Base-by-base conservation (phyloP, 2,113 vertebrate species). In the Progne subis region DNA sequence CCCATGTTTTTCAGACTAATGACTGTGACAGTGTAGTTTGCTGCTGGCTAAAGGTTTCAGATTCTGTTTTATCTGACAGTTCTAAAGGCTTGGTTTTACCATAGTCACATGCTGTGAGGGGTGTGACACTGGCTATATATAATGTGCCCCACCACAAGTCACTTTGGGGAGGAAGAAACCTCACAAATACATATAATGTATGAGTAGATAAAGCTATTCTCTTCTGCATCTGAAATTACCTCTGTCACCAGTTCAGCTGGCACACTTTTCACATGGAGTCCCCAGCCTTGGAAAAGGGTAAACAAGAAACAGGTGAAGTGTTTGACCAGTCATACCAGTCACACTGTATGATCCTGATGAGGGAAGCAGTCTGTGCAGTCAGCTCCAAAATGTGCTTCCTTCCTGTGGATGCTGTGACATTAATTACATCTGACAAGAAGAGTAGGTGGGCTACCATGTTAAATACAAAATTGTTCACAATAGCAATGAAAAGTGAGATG, bases 41-140 rank as follows among this genome's bases (percentile, higher is more conserved):
- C 87, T 90, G 64, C 77, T 80, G 70, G 91, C 89, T 91, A 90
- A n/a, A 84, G 31, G 41, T 60, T 92, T 95, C 80, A 68, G 67
- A 95, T 80, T 74, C 60, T 91, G 47, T 76, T 91, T 90, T 71
- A 52, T 95, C 29, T 90, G 70, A 69, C 37, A 71, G 25, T 34
- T 63, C 52, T 61, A 11, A 89, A 82, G 64, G 50, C 55, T 64
- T 50, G 17, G 18, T 32, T 79, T 43, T 53, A 56, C 80, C 39
- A 56, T 1, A 28, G 18, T 50, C n/a, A 26, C 43, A 34, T 2
- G 17, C 37, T 70, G 49, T 11, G 55, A 49, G 46, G 20, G 24
- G 34, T 53, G 17, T 53, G 60, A 71, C 77, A 47, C 31, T 46
- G n/a, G 10, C 65, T 71, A 14, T 15, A 24, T 14, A 19, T 4